Conservation (phyloP, 2,797 vertebrate genomes). For the Sorex maritimensis region DNA sequence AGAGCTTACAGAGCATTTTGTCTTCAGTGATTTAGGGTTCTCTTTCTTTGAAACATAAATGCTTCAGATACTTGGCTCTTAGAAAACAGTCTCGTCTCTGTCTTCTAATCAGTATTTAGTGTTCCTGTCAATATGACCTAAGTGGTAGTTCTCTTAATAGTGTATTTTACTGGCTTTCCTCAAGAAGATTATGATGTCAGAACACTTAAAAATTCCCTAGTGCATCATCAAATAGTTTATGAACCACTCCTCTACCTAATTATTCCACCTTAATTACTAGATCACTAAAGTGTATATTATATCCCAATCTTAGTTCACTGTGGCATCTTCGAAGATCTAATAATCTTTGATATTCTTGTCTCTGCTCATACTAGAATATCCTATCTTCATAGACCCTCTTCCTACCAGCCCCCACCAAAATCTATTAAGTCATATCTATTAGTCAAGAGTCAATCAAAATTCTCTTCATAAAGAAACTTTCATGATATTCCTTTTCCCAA, state of each 20-base stretch:
- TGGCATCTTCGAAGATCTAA: background rate
- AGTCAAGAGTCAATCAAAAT: background rate
- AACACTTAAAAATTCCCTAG: background rate
- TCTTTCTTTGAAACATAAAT: conserved; percentile 4
- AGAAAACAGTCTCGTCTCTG: background rate
- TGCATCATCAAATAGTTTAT: background rate
- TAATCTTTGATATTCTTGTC: background rate
- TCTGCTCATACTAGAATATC: background rate
- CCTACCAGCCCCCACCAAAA: background rate
- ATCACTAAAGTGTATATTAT: background rate
- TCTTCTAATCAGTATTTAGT: background rate
- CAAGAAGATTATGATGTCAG: conserved; percentile 10
- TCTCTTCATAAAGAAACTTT: conserved; percentile 26
- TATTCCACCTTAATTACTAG: background rate
- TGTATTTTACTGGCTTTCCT: background rate
- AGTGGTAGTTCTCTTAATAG: background rate
- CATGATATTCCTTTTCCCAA: background rate
- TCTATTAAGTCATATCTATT: background rate
- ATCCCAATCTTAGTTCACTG: background rate
- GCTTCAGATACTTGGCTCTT: background rate
- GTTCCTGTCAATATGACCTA: background rate
- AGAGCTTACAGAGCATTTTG: background rate
- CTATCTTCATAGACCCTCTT: too few relatives aligned
- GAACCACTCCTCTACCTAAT: background rate
- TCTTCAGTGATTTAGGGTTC: background rate